A percentile compares a stretch with the other conserved stretches of the same genome.
phyloP scores from a whole-genome alignment of 2,113 vertebrate species.

The Phrynosoma platyrhinos region DNA sequence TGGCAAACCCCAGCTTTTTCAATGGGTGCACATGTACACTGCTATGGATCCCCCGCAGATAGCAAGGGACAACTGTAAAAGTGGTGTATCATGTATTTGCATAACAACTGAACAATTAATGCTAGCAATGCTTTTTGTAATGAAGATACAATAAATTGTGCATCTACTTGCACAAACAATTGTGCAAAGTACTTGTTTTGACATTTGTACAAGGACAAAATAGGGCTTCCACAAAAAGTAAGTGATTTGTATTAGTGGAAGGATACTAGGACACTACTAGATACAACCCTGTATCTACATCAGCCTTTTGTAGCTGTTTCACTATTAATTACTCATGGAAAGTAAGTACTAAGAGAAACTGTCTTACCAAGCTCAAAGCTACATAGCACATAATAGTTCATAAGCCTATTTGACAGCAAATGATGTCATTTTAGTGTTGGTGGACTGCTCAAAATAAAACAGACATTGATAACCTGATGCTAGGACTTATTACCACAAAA shows the following conservation, averaged over 20 bases:
- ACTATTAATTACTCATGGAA: conserved; percentile 27
- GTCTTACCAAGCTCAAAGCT: conserved; percentile 29
- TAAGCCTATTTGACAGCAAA: conserved; percentile 46
- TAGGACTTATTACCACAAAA: conserved; percentile 59
- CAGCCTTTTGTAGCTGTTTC: conserved; percentile 10
- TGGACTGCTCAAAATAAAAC: conserved; percentile 50
- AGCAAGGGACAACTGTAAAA: too few relatives aligned
- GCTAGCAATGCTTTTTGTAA: too few relatives aligned
- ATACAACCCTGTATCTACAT: not conserved
- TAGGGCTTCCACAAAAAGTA: not conserved
- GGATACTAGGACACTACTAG: too few relatives aligned
- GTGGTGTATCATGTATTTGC: too few relatives aligned
- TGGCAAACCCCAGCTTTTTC: too few relatives aligned
- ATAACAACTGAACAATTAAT: too few relatives aligned
- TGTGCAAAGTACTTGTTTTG: not conserved
- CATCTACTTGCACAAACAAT: not conserved
- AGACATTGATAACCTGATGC: conserved; percentile 43
- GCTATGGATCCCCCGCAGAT: too few relatives aligned
- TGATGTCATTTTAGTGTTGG: conserved; percentile 44
- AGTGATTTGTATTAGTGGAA: not conserved
- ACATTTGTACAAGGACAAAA: not conserved
- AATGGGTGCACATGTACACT: too few relatives aligned
- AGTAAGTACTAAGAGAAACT: not conserved
- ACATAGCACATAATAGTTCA: not conserved
- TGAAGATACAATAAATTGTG: too few relatives aligned